Evolutionary conservation across 2,888 invertebrate genomes (phyloP), one percentile per base, ranked within the genome.

Genomic region (Ichneumon xanthorius): DNA sequence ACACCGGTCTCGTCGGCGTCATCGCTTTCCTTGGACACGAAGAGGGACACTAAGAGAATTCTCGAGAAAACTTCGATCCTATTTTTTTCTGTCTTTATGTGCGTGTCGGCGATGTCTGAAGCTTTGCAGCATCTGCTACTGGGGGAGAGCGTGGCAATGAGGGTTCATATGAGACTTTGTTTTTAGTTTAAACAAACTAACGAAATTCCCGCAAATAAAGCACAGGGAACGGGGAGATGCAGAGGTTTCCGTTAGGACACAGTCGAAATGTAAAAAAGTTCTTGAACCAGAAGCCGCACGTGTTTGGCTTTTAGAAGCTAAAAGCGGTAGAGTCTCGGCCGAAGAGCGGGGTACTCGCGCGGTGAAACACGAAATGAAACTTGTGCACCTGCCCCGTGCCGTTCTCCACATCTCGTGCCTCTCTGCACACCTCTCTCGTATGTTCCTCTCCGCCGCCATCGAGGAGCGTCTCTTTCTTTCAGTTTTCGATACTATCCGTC

Each of bases 311-410:
- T 79, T 79, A 48, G 55, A 55, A 61, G 45, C 26, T 37, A 16
- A 45, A 53, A 16, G 76, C 40, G 67, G 53, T 70, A 71, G 77
- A 78, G 76, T 37, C 65, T 53, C 70, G 76, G 77, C 81, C 73
- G 61, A 55, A 82, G 80, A 82, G 78, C 72, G 73, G 81, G 75
- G 71, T 70, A 76, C 65, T 80, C 80, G 87, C 87, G 88, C 87
- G 89, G 86, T 89, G 89, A 87, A 90, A 91, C 91, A 91, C 90
- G 89, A 92, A 93, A 92, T 92, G 90, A 92, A 92, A 89, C 88
- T 88, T 71, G 70, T 87, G 86, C 92, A 85, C 85, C 87, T 87
- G 86, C 88, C 84, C 85, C 78, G 76, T 67, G 76, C 87, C 75
- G 80, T 83, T 82, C 87, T 73, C 72, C 73, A 37, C 78, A 30